Conservation (phyloP, 2,797 vertebrate species). For the Mus spretus region DNA sequence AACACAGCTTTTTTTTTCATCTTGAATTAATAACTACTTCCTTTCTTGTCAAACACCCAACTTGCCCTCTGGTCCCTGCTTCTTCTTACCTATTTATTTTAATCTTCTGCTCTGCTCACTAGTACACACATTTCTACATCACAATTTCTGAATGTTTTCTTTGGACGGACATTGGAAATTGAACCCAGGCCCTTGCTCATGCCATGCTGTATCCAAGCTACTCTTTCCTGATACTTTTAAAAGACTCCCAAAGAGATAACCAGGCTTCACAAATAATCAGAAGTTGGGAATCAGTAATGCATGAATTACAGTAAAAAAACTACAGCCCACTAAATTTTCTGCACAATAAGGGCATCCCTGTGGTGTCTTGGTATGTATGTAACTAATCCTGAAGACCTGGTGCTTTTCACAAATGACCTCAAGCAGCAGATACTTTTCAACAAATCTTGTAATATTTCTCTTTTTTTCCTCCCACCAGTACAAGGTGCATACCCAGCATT, state of each 20-base stretch:
- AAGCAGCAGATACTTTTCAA: neutral
- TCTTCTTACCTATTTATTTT: neutral
- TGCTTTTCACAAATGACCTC: neutral
- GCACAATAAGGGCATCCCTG: neutral
- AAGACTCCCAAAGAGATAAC: neutral
- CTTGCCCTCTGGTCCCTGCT: neutral
- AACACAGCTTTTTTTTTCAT: neutral
- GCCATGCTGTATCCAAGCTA: neutral
- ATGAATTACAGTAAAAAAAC: neutral
- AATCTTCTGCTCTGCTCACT: neutral
- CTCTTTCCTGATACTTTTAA: neutral
- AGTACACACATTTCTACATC: neutral
- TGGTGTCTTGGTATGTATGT: fast-evolving
- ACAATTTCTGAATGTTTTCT: neutral
- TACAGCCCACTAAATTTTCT: neutral
- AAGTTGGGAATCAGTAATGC: neutral
- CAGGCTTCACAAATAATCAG: neutral
- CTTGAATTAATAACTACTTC: neutral
- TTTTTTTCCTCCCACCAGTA: neutral
- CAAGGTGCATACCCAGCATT: neutral
- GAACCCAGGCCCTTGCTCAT: neutral
- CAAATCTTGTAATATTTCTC: neutral
- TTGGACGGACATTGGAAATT: neutral
- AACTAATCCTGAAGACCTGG: neutral
- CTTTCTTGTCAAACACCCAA: neutral